Evolutionary conservation across 2,797 vertebrate species (phyloP).

Genomic region (Discoglossus pictus): DNA sequence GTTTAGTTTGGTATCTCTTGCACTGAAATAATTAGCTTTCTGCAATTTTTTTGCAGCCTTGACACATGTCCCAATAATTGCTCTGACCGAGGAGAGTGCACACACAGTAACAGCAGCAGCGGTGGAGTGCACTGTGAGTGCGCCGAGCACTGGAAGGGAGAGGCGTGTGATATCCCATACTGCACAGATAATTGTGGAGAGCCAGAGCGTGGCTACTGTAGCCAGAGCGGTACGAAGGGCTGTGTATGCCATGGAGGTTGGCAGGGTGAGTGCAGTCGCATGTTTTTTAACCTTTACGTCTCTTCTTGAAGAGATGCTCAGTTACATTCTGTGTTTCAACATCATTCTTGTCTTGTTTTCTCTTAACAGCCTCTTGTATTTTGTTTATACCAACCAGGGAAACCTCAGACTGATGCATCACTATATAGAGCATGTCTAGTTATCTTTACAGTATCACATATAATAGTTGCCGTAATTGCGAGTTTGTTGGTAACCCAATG

Average conservation of each 20-base stretch:
- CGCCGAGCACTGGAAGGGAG: conserved; percentile 83
- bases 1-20: not conserved
- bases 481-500: no score
- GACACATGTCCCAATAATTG: conserved; percentile 92
- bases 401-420: no score
- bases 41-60: conserved; percentile 67
- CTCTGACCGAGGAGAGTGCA: conserved; percentile 84
- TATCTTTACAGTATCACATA: no score
- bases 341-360: no score
- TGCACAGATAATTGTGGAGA: conserved; percentile 79
- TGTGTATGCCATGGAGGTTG: conserved; percentile 80
- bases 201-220: conserved; percentile 78
- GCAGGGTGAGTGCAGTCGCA: conserved; percentile 81
- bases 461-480: no score
- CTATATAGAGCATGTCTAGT: no score
- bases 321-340: no score
- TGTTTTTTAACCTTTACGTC: no score
- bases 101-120: conserved; percentile 61
- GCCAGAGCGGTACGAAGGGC: conserved; percentile 58
- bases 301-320: no score
- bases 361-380: no score
- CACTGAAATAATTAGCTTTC: not conserved
- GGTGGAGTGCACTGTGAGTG: conserved; percentile 81
- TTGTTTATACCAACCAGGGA: no score
- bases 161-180: conserved; percentile 87